Base-by-base conservation (phyloP, 2,888 invertebrate genomes). In the Aproaerema taeniolella region DNA sequence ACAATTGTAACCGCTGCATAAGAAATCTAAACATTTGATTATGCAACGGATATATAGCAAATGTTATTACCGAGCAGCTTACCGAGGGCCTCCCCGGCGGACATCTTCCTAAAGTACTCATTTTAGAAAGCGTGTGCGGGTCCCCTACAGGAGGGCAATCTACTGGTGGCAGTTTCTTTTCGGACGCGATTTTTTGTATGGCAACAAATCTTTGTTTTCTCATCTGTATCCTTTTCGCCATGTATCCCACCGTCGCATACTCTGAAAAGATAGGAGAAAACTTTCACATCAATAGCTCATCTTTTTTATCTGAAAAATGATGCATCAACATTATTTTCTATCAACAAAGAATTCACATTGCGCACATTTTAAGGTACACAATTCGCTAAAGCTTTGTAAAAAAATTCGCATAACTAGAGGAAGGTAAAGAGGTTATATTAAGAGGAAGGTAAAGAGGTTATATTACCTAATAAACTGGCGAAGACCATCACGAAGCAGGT, bases 401-500 rank as follows among this genome's bases (percentile, higher is more conserved):
- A 9, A 31, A 14, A 43, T 45, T 58, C 52, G 54, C 59, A 33
- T 43, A 20, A 8, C 20, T 20, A 8, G 4, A 20, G 20, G 20
- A 6, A 20, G 8, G 20, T 20, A 20, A 20, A 20, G 20, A 53
- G 58, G 89, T 6, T 20, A 20, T 20, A 20, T 6, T 4, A 20
- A 4, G 4, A 20, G 20, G 20, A 6, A 20, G 8, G 20, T 20
- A 20, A 20, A 20, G 20, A 53, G 58, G 89, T 42, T 14, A 26
- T 39, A 46, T 92, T 91, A 95, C 96, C 96, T 88, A 98, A 88
- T 74, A 98, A 89, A 82, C 97, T 97, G 65, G 97, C 97, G 90
- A 98, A 98, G 75, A 98, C 98, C 97, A 98, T 98, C 78, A 98
- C 96, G 94, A 98, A 98, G 89, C 97, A 97, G 69, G 97, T 97